Conservation (phyloP, 2,113 vertebrate species). For the Heloderma charlesbogerti region DNA sequence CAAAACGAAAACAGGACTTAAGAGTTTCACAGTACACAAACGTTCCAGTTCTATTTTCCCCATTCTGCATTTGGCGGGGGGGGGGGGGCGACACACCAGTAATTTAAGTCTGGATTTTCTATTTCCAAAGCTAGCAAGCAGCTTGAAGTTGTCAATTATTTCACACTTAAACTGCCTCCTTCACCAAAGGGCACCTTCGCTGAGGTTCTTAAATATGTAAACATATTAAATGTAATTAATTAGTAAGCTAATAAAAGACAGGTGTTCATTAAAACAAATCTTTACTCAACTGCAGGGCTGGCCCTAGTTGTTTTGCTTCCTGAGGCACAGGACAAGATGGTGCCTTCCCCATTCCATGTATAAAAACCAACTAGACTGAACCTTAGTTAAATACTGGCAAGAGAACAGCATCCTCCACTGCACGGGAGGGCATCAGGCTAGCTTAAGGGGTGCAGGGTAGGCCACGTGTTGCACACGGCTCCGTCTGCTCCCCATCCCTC, state of each 20-base stretch:
- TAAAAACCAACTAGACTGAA: too few species aligned
- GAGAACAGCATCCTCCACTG: too few species aligned
- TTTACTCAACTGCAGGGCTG: background rate
- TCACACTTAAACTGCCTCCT: background rate
- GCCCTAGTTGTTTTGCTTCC: too few species aligned
- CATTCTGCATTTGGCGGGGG: background rate
- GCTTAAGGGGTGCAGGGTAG: too few species aligned
- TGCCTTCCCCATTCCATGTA: too few species aligned
- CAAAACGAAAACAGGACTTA: background rate
- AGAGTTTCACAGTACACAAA: background rate
- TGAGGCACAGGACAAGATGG: too few species aligned
- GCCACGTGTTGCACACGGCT: too few species aligned
- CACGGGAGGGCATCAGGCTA: too few species aligned
- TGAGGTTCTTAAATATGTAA: background rate
- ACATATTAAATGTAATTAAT: background rate
- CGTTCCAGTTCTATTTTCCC: background rate
- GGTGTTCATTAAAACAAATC: background rate
- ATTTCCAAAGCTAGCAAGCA: background rate
- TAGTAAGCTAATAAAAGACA: background rate
- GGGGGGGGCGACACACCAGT: background rate
- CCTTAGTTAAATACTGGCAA: too few species aligned
- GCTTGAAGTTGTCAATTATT: background rate
- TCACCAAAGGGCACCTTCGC: background rate
- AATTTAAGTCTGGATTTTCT: background rate
- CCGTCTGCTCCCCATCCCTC: too few species aligned